These are phyloP conservation scores for Pogonognathellus flavescens DNA, from an alignment of 1,140 invertebrate species.

Conservation along the genomic window DNA sequence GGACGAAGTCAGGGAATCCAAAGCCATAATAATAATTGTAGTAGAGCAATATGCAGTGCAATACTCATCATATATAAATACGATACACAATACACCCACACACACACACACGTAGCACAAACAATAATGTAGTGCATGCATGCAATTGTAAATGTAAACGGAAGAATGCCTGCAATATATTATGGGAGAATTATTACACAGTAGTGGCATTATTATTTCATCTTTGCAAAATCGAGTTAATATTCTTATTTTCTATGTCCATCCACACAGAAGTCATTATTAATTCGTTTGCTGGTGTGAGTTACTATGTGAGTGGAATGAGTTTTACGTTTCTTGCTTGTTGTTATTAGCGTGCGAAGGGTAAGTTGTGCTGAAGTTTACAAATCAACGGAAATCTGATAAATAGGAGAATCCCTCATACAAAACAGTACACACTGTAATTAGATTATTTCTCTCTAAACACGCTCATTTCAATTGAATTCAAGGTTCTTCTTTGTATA, in stretches of 20 bases:
- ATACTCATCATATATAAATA: too few relatives aligned
- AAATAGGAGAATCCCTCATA: conserved; percentile 17
- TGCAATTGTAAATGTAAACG: too few relatives aligned
- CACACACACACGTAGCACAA: too few relatives aligned
- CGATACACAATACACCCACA: too few relatives aligned
- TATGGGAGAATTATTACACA: not conserved
- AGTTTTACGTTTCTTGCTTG: conserved; percentile 24
- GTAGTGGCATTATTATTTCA: not conserved
- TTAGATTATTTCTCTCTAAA: conserved; percentile 41
- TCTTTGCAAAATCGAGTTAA: conserved; percentile 3
- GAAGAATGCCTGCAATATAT: too few relatives aligned
- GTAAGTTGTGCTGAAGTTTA: conserved; percentile 48
- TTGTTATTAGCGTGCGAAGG: conserved; percentile 39
- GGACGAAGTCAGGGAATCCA: too few relatives aligned
- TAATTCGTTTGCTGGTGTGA: not conserved
- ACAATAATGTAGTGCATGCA: too few relatives aligned
- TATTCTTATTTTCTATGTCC: not conserved
- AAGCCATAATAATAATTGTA: too few relatives aligned
- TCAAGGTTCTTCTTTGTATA: conserved; percentile 32
- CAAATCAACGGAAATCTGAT: conserved; percentile 50
- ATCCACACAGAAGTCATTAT: not conserved
- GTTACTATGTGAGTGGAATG: conserved; percentile 24
- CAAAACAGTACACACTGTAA: conserved; percentile 39
- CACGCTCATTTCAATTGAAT: conserved; percentile 44
- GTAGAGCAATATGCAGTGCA: too few relatives aligned